Conservation (phyloP, 2,113 vertebrate species). For the Pterophyllum scalare region DNA sequence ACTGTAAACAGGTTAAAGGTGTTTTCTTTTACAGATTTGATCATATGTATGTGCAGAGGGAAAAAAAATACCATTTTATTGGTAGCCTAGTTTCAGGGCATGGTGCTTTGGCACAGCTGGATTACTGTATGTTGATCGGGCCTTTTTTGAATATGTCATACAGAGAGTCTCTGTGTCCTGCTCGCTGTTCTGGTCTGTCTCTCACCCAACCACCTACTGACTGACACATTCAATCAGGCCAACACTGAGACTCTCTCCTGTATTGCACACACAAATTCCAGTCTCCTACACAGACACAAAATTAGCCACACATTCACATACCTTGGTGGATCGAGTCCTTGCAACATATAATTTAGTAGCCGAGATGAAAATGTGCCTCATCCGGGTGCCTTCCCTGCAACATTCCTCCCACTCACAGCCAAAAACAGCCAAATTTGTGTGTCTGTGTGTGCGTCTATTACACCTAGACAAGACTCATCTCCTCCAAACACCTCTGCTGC, state of each 20-base stretch:
- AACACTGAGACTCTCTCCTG: slow-evolving; percentile 28
- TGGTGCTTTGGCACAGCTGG: slow-evolving; percentile 23
- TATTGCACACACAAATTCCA: slow-evolving; percentile 3
- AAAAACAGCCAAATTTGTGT: slow-evolving; percentile 22
- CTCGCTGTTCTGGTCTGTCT: slow-evolving; percentile 1
- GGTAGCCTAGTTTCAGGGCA: neutral
- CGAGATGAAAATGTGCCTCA: slow-evolving; percentile 62
- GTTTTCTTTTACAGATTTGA: neutral
- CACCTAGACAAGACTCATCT: neutral
- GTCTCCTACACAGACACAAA: neutral
- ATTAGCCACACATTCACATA: slow-evolving; percentile 12
- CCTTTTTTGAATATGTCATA: slow-evolving; percentile 12
- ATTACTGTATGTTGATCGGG: slow-evolving; percentile 13
- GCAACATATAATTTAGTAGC: slow-evolving; percentile 57
- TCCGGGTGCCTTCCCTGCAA: slow-evolving; percentile 36
- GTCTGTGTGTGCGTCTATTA: neutral
- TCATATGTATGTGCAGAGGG: neutral
- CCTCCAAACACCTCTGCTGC: slow-evolving; percentile 15
- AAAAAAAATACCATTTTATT: neutral
- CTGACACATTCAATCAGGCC: slow-evolving; percentile 67
- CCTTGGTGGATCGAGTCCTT: neutral
- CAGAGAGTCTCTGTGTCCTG: slow-evolving; percentile 6
- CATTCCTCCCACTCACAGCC: slow-evolving; percentile 29
- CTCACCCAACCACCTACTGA: slow-evolving; percentile 40
- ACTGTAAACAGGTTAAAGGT: slow-evolving; percentile 2